phyloP scores from a whole-genome alignment of 2,888 invertebrate species.

The Ellobium chinense region DNA sequence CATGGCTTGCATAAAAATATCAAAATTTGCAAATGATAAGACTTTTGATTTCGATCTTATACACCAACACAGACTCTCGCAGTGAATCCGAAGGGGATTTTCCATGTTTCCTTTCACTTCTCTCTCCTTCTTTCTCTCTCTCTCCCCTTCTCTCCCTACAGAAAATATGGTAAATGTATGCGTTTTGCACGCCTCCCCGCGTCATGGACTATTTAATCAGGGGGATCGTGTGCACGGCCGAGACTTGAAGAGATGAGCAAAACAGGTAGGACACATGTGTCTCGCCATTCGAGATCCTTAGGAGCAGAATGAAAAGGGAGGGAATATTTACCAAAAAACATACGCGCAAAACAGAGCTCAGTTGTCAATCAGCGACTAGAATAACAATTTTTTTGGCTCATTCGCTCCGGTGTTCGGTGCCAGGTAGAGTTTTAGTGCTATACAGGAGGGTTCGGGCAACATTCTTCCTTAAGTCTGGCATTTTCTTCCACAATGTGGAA shows the following conservation, averaged over 20 bases:
- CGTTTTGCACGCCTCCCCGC: neutral
- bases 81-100: too few relatives aligned
- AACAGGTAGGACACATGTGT: constrained; percentile 25
- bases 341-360: neutral
- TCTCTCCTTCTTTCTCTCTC: neutral
- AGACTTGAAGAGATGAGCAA: neutral
- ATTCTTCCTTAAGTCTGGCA: too few relatives aligned
- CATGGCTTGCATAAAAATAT: too few relatives aligned
- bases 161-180: constrained; percentile 7
- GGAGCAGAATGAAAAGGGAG: neutral
- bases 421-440: neutral
- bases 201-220: constrained; percentile 37
- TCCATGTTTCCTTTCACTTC: too few relatives aligned
- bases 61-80: too few relatives aligned
- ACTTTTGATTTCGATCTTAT: too few relatives aligned
- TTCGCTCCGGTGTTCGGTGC: neutral
- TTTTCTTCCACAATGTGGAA: too few relatives aligned
- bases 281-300: constrained; percentile 10
- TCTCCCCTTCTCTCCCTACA: neutral
- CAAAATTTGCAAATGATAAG: too few relatives aligned
- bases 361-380: constrained; percentile 26
- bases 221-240: constrained; percentile 8
- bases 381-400: neutral
- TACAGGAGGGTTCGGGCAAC: too few relatives aligned
- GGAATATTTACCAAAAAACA: neutral